Evolutionary conservation across 1,140 invertebrate genomes (phyloP).

Genomic region (Diachasmimorpha longicaudata): DNA sequence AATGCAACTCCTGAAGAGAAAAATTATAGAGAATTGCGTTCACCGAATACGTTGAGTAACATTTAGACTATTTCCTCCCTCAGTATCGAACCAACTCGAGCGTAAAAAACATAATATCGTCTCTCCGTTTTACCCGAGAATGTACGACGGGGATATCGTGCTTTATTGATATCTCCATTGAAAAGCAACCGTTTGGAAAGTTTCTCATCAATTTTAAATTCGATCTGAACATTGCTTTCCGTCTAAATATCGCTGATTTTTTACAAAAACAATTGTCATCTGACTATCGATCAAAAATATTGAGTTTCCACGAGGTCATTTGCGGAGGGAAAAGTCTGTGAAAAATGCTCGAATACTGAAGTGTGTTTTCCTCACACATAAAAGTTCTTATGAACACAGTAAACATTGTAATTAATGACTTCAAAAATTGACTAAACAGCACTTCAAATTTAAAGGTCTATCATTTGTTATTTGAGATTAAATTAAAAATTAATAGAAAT

Average conservation of each 20-base stretch:
- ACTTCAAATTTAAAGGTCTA: too few relatives aligned
- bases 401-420: too few relatives aligned
- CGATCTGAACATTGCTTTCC: neutral
- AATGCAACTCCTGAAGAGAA: neutral
- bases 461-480: too few relatives aligned
- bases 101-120: conserved; percentile 3
- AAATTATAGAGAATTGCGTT: neutral
- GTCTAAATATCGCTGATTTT: neutral
- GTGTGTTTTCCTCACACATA: too few relatives aligned
- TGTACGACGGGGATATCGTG: neutral
- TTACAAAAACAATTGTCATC: neutral
- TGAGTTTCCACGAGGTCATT: too few relatives aligned
- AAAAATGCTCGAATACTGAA: too few relatives aligned
- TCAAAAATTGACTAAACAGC: too few relatives aligned
- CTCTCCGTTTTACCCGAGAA: neutral
- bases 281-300: too few relatives aligned
- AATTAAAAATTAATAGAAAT: too few relatives aligned
- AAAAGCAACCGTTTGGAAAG: neutral
- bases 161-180: neutral
- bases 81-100: neutral
- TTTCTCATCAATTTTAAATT: neutral
- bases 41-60: neutral
- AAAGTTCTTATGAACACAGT: too few relatives aligned
- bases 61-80: conserved; percentile 5
- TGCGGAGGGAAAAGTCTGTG: too few relatives aligned